Percentiles rank a stretch among this genome's conserved stretches.
phyloP scores from a whole-genome alignment of 1,140 invertebrate species.

The Drepana arcuata region DNA sequence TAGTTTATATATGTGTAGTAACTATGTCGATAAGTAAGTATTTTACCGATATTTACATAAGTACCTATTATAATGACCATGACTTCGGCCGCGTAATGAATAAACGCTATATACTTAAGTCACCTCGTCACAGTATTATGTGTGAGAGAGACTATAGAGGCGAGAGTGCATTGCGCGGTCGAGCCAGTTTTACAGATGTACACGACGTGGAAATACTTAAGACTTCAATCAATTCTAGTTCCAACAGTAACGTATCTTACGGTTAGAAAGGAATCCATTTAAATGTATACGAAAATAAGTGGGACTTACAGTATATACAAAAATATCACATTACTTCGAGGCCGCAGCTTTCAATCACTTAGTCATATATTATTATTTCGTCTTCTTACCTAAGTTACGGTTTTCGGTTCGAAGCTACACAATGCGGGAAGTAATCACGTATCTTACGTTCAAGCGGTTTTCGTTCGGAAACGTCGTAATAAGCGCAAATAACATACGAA shows the following conservation, averaged over 20 bases:
- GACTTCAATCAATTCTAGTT: slow-evolving; percentile 37
- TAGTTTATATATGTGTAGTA: slow-evolving; percentile 48
- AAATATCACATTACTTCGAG: slow-evolving; percentile 72
- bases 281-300: slow-evolving; percentile 72
- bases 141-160: slow-evolving; percentile 2
- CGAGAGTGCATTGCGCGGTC: slow-evolving; percentile 4
- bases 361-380: slow-evolving; percentile 57
- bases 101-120: no score
- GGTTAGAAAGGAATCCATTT: slow-evolving; percentile 66
- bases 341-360: slow-evolving; percentile 69
- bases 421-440: slow-evolving; percentile 36
- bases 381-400: slow-evolving; percentile 60
- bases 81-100: slow-evolving; percentile 18
- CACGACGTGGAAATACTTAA: no score
- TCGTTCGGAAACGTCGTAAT: slow-evolving; percentile 8
- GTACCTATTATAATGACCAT: slow-evolving; percentile 41
- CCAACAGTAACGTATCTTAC: slow-evolving; percentile 52
- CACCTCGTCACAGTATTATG: background rate
- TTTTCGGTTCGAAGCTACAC: slow-evolving; percentile 50
- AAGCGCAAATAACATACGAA: slow-evolving; percentile 26
- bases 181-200: slow-evolving; percentile 10
- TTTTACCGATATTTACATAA: slow-evolving; percentile 61
- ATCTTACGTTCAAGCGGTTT: slow-evolving; percentile 16
- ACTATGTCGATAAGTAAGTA: slow-evolving; percentile 50
- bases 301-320: slow-evolving; percentile 71